phyloP scores from a whole-genome alignment of 2,888 invertebrate genomes.

The Diaperis boleti region DNA sequence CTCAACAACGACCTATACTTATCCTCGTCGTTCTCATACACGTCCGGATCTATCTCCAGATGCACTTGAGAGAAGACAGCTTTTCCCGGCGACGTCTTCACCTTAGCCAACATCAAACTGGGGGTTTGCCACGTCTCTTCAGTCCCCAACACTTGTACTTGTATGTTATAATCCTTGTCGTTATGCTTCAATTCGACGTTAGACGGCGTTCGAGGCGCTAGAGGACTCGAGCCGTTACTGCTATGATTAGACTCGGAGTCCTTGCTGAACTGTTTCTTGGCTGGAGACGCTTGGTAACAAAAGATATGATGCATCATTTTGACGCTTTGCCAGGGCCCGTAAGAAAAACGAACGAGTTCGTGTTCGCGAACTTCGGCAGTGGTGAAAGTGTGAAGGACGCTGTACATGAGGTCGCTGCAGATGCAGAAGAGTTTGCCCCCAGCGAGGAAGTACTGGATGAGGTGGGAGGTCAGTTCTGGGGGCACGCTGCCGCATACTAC shows the following conservation, averaged over 20 bases:
- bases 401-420: conserved; percentile 84
- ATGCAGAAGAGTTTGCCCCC: conserved; percentile 83
- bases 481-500: conserved; percentile 84
- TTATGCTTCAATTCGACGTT: conserved; percentile 63
- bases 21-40: conserved; percentile 73
- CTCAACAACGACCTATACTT: conserved; percentile 72
- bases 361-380: conserved; percentile 88
- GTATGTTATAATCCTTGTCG: conserved; percentile 77
- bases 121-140: conserved; percentile 92
- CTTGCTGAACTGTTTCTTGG: conserved; percentile 84
- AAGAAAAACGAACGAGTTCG: conserved; percentile 86
- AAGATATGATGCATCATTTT: conserved; percentile 91
- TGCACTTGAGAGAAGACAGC: conserved; percentile 89
- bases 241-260: conserved; percentile 70
- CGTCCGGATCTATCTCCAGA: conserved; percentile 81
- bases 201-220: conserved; percentile 64
- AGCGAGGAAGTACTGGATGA: conserved; percentile 78
- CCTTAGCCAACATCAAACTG: conserved; percentile 79
- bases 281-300: conserved; percentile 88
- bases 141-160: conserved; percentile 82
- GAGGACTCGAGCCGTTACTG: conserved; percentile 63
- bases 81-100: conserved; percentile 74
- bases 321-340: conserved; percentile 85
- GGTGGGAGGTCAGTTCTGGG: conserved; percentile 73
- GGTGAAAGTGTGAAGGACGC: conserved; percentile 83